Percentiles rank a stretch among this genome's conserved stretches.
phyloP scores from a whole-genome alignment of 2,797 vertebrate species.

The Sebastes diaconus region DNA sequence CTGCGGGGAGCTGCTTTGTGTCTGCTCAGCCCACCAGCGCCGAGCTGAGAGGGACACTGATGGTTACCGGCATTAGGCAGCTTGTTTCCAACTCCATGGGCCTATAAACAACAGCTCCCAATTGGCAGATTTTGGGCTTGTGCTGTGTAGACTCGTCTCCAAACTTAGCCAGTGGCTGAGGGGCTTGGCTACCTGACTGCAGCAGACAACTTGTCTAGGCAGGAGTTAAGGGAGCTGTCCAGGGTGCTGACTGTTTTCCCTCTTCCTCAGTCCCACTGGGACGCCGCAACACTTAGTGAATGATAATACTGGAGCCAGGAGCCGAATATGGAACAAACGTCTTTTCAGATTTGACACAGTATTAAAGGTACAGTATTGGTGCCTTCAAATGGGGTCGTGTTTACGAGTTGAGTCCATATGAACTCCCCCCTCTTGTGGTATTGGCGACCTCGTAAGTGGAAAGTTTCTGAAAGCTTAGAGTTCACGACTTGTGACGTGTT shows the following conservation, averaged over 20 bases:
- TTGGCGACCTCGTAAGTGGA: too few species aligned
- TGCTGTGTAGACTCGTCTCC: not conserved
- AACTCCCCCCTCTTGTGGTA: too few species aligned
- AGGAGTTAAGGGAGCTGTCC: constrained; percentile 27
- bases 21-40: constrained; percentile 7
- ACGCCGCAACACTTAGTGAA: not conserved
- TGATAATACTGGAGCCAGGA: not conserved
- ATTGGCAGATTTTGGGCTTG: not conserved
- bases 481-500: too few species aligned
- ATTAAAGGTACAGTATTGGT: not conserved
- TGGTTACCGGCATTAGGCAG: not conserved
- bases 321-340: not conserved
- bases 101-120: not conserved
- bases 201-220: not conserved
- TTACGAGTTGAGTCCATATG: too few species aligned
- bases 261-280: not conserved
- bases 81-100: not conserved
- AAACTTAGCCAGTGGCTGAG: not conserved
- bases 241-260: constrained; percentile 7
- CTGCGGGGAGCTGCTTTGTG: not conserved
- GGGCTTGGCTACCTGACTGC: not conserved
- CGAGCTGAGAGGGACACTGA: not conserved
- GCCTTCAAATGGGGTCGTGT: not conserved
- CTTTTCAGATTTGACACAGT: not conserved
- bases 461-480: too few species aligned